Base-by-base conservation (phyloP, 2,113 vertebrate species). In the Leptobrachium leishanense region DNA sequence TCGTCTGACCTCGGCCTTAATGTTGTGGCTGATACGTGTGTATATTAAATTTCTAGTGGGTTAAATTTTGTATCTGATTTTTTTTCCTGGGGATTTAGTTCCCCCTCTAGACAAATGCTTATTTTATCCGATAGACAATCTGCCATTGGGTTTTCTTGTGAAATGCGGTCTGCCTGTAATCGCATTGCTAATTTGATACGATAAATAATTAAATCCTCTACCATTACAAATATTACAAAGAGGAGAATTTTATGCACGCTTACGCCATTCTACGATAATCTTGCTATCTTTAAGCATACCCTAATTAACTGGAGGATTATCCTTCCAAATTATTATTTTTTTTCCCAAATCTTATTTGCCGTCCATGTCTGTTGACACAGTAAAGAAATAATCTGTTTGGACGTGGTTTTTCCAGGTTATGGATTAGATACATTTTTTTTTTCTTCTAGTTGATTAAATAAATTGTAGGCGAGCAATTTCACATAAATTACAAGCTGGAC, bases 221-320 rank as follows among this genome's bases (percentile, higher is more conserved):
- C 68, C 44, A 77, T 69, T 71, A 42, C 54, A 77, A 72, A 77
- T 70, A 53, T 59, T 66, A 69, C 67, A 77, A 77, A 55, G 42
- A 40, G 13, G 15, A 57, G 65, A 76, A 77, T 77, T 69, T 5
- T n/a, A 77, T 77, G 75, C 75, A 77, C 15, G 67, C 54, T 68
- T n/a, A 54, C 63, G 76, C 6, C 13, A 12, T 39, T 43, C 43
- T 43, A 12, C 2, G 55, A 50, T 77, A 77, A 77, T 77, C 76
- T 63, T 41, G 42, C 54, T 62, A 71, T 77, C 55, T 41, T 59
- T 63, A 42, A 62, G 76, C 42, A 20, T 70, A 70, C 46, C 44
- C 46, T 77, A 77, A 77, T 77, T 77, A 77, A 62, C 76, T 70
- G 40, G 46, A 70, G 68, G 76, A 77, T 77, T 77, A 77, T 66